phyloP scores from a whole-genome alignment of 2,797 vertebrate species.

The Micropoecilia bifurca region DNA sequence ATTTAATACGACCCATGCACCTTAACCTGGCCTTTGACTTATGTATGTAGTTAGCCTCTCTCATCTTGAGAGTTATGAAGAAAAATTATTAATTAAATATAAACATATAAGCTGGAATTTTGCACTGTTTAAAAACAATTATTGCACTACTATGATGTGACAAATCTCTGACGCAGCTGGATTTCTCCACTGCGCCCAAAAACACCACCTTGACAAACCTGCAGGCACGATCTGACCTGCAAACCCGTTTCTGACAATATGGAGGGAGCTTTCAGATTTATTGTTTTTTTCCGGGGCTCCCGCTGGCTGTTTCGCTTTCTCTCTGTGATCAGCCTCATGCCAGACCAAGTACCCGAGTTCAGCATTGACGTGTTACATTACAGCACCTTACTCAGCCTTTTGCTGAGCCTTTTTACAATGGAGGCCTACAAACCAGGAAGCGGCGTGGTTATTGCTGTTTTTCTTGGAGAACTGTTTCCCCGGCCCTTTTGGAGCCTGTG shows the following conservation, averaged over 20 bases:
- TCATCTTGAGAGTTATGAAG: neutral
- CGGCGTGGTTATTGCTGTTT: slow-evolving; percentile 13
- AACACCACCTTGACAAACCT: neutral
- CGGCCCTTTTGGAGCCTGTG: neutral
- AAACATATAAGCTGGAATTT: neutral
- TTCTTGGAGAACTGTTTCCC: slow-evolving; percentile 2
- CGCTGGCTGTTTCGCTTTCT: neutral
- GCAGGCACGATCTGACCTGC: neutral
- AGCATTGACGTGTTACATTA: neutral
- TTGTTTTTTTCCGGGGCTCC: neutral
- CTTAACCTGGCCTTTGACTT: neutral
- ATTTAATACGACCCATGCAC: neutral
- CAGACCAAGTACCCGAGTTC: neutral
- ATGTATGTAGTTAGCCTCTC: neutral
- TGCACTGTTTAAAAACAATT: neutral
- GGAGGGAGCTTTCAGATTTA: neutral
- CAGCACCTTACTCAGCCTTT: neutral
- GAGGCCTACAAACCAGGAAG: neutral
- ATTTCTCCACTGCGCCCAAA: neutral
- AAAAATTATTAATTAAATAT: neutral
- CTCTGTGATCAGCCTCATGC: neutral
- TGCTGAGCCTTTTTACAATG: neutral
- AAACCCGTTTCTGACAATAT: neutral
- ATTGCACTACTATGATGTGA: neutral
- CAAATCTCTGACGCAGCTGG: neutral